These are phyloP conservation scores for Rhombomys opimus DNA, from an alignment of 2,113 vertebrate genomes.

Conservation along the genomic window DNA sequence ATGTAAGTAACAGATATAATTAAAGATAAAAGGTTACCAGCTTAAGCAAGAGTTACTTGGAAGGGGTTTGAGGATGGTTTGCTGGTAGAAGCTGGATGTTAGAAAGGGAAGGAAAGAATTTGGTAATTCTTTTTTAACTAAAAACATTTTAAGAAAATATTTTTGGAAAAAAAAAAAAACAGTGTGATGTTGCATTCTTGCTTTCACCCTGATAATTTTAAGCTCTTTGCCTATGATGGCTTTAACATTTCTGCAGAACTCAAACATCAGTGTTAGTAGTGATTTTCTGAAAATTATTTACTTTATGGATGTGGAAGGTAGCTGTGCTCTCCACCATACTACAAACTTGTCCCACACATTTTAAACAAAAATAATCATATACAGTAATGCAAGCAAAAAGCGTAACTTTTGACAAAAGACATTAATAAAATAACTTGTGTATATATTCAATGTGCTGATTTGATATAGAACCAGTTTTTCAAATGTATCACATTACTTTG, in stretches of 20 bases:
- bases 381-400: conserved; percentile 2
- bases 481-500: conserved; percentile 75
- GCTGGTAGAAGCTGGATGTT: background rate
- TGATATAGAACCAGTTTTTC: background rate
- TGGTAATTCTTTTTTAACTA: background rate
- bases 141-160: background rate
- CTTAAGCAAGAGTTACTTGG: background rate
- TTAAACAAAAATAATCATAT: background rate
- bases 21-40: background rate
- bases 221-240: background rate
- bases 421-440: background rate
- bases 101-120: background rate
- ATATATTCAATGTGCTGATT: background rate
- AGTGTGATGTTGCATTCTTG: background rate
- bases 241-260: background rate
- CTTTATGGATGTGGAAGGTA: background rate
- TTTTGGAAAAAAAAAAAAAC: background rate
- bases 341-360: background rate
- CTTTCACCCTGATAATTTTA: background rate
- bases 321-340: background rate
- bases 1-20: background rate
- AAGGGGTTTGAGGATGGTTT: background rate
- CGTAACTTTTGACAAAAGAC: background rate
- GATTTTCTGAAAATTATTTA: background rate
- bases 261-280: background rate